Evolutionary conservation across 2,113 vertebrate genomes (phyloP).

Genomic region (Microtus oregoni): DNA sequence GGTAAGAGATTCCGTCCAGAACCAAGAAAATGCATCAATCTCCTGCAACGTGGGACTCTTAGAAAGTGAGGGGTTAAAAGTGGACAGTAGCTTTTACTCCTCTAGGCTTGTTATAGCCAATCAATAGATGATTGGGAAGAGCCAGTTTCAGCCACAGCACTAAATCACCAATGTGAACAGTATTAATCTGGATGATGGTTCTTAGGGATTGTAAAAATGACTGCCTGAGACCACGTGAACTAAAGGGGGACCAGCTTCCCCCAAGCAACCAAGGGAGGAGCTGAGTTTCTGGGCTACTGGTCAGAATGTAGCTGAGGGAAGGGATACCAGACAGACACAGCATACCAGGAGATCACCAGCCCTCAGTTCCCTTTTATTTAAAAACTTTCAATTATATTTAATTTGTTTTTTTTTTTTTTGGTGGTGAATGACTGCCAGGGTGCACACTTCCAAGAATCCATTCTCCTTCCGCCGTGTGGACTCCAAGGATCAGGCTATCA

Average conservation of each 20-base stretch:
- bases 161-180: neutral
- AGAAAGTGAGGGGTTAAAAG: neutral
- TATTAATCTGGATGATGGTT: neutral
- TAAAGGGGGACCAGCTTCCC: neutral
- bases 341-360: neutral
- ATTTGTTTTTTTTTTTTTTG: neutral
- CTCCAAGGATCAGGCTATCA: neutral
- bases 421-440: neutral
- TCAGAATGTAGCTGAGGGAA: neutral
- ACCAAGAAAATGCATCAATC: neutral
- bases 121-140: neutral
- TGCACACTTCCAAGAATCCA: neutral
- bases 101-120: constrained; percentile 20
- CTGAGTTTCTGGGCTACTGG: neutral
- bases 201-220: neutral
- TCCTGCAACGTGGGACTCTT: neutral
- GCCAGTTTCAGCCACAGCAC: neutral
- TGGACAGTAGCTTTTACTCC: neutral
- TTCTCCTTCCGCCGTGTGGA: neutral
- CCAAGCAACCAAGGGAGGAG: neutral
- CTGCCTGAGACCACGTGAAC: neutral
- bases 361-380: neutral
- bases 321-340: neutral
- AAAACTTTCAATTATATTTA: neutral
- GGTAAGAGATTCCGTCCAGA: neutral